phyloP scores from a whole-genome alignment of 2,113 vertebrate genomes.

The Toxotes jaculatrix region DNA sequence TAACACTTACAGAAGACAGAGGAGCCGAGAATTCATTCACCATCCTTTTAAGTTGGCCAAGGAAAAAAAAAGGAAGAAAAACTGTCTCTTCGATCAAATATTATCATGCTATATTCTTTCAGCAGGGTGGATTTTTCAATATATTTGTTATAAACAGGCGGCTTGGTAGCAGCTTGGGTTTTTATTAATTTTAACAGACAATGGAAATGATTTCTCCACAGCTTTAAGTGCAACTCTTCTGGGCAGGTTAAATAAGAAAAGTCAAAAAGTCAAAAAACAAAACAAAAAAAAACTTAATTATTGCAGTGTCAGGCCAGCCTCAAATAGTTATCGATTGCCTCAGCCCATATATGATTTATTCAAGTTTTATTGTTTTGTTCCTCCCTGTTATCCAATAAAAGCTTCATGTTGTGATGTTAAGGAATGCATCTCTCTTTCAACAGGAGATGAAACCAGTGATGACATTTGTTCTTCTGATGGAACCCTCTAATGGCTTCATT shows the following conservation, averaged over 20 bases:
- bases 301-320: conserved; percentile 37
- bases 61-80: conserved; percentile 20
- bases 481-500: conserved; percentile 51
- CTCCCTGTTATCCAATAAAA: conserved; percentile 54
- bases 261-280: background rate
- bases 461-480: conserved; percentile 56
- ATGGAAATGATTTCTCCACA: conserved; percentile 56
- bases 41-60: conserved; percentile 53
- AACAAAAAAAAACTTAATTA: conserved; percentile 42
- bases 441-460: conserved; percentile 50
- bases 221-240: conserved; percentile 48
- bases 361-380: conserved; percentile 39
- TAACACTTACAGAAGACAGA: conserved; percentile 68
- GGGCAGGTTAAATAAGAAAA: conserved; percentile 30
- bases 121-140: conserved; percentile 47
- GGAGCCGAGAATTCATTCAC: conserved; percentile 55
- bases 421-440: conserved; percentile 25
- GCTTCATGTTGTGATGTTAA: conserved; percentile 36
- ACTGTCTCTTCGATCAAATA: conserved; percentile 60
- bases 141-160: conserved; percentile 60
- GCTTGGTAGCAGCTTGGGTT: conserved; percentile 40
- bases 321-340: conserved; percentile 58
- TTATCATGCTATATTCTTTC: conserved; percentile 40
- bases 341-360: conserved; percentile 54
- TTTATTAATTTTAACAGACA: conserved; percentile 64